These are phyloP conservation scores for Pantherophis guttatus DNA, from an alignment of 2,113 vertebrate genomes.

Conservation along the genomic window DNA sequence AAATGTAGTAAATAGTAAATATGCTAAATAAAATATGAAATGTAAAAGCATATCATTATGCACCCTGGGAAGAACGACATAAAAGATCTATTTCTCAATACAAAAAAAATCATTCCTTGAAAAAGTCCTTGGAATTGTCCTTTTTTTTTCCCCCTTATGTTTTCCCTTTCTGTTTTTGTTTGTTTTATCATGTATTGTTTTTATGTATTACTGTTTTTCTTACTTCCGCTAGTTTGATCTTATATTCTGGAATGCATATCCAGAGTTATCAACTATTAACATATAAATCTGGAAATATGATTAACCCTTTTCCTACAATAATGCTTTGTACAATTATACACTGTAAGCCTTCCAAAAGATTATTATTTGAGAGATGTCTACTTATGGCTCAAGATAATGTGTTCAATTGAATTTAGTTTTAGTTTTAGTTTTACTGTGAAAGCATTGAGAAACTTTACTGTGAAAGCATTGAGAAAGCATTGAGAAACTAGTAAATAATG, in stretches of 20 bases:
- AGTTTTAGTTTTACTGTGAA: not conserved
- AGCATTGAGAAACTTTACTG: not conserved
- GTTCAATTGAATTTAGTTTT: not conserved
- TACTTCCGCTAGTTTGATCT: not conserved
- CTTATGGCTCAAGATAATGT: not conserved
- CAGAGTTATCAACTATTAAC: not conserved
- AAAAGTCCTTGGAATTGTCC: not conserved
- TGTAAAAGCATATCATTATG: not conserved
- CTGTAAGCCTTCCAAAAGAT: not conserved
- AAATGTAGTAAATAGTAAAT: not conserved
- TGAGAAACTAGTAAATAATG: not conserved
- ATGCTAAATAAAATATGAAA: not conserved
- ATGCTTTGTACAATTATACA: not conserved
- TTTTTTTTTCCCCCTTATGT: accelerated
- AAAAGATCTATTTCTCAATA: not conserved
- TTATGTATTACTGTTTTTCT: not conserved
- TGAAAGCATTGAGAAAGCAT: not conserved
- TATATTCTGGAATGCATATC: not conserved
- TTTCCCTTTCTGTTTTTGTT: not conserved
- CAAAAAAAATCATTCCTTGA: not conserved
- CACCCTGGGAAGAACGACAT: not conserved
- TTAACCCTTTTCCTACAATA: not conserved
- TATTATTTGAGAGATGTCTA: not conserved
- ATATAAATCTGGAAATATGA: not conserved
- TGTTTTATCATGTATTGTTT: not conserved